Conservation (phyloP, 2,113 vertebrate genomes). For the Eulemur rufifrons region DNA sequence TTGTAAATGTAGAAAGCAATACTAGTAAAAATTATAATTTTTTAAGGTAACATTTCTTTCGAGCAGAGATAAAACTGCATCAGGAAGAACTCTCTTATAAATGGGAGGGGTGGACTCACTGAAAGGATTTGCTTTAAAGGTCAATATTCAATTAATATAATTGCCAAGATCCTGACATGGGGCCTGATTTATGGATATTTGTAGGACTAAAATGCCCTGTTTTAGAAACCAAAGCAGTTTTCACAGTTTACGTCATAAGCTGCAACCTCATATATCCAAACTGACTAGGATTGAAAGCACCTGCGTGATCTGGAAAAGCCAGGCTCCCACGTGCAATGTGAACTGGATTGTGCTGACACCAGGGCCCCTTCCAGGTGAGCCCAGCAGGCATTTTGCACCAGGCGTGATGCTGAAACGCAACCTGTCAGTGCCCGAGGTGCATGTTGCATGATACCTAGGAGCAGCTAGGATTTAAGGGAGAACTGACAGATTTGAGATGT, state of each 20-base stretch:
- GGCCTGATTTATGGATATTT: constrained; percentile 54
- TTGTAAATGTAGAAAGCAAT: neutral
- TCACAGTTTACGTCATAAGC: neutral
- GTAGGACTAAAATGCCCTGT: constrained; percentile 2
- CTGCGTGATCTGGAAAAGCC: neutral
- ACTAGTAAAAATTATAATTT: constrained; percentile 18
- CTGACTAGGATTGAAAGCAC: neutral
- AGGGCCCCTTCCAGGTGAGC: neutral
- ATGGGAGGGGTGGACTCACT: constrained; percentile 20
- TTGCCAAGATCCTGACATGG: constrained; percentile 57
- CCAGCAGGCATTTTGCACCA: fast-evolving
- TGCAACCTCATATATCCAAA: neutral
- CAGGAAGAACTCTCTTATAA: neutral
- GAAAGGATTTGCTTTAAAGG: constrained; percentile 65
- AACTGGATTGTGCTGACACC: neutral
- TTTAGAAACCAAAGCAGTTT: constrained; percentile 51
- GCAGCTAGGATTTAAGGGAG: neutral
- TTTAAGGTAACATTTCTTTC: neutral
- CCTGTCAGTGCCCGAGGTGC: fast-evolving
- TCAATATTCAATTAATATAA: constrained; percentile 74
- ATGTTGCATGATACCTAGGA: no score
- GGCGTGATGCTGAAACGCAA: neutral
- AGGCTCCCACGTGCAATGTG: fast-evolving
- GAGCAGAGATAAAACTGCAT: neutral
- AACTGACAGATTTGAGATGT: neutral